Percentiles rank a stretch among this genome's conserved stretches.
These are phyloP conservation scores for Pachypsylla venusta DNA, from an alignment of 1,140 invertebrate genomes.

Conservation along the genomic window DNA sequence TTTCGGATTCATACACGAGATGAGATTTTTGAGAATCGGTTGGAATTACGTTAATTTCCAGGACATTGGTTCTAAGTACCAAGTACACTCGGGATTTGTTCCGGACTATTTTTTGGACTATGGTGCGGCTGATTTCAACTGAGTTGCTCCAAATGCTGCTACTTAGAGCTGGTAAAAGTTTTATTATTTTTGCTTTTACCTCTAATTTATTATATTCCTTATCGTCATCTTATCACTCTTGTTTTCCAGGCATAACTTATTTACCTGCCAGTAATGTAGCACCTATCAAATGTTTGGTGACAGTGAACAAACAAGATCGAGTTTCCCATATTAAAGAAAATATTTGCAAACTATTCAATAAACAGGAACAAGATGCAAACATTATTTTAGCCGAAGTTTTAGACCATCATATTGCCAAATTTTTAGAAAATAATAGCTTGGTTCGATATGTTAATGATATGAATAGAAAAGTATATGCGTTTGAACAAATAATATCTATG, in stretches of 20 bases:
- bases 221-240: slow-evolving; percentile 13
- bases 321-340: slow-evolving; percentile 41
- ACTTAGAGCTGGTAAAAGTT: too few relatives aligned
- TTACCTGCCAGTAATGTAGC: slow-evolving; percentile 34
- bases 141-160: too few relatives aligned
- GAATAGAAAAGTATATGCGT: slow-evolving; percentile 40
- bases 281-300: slow-evolving; percentile 39
- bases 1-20: too few relatives aligned
- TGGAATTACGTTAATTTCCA: too few relatives aligned
- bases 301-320: slow-evolving; percentile 44
- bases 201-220: too few relatives aligned
- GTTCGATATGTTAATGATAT: slow-evolving; percentile 39
- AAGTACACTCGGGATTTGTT: too few relatives aligned
- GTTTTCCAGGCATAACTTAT: slow-evolving; percentile 39
- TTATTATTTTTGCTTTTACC: too few relatives aligned
- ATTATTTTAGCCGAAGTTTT: slow-evolving; percentile 43
- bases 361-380: slow-evolving; percentile 28
- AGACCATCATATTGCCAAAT: slow-evolving; percentile 46
- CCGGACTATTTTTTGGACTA: too few relatives aligned
- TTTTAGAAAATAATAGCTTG: slow-evolving; percentile 42
- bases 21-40: too few relatives aligned
- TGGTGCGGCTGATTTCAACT: too few relatives aligned
- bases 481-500: slow-evolving; percentile 30
- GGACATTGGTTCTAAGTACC: too few relatives aligned
- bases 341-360: slow-evolving; percentile 32